Evolutionary conservation across 2,113 vertebrate genomes (phyloP).

Genomic region (Mastomys coucha): DNA sequence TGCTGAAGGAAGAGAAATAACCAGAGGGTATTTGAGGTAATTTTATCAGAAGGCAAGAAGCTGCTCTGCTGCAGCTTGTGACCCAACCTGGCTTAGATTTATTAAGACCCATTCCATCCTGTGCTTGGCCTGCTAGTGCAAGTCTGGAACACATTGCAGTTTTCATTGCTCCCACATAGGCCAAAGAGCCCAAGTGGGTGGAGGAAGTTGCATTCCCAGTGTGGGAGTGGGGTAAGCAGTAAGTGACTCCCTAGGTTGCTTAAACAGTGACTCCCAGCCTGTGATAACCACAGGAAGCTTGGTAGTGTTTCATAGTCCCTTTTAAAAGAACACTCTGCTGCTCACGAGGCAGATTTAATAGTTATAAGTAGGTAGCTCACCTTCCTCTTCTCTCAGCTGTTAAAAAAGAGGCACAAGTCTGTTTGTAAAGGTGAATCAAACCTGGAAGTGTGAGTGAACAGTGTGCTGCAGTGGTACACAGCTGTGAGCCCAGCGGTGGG

Average conservation of each 20-base stretch:
- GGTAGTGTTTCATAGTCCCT: conserved; percentile 45
- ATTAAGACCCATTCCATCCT: background rate
- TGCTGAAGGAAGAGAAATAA: conserved; percentile 3
- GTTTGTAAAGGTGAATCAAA: conserved; percentile 13
- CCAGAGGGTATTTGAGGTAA: background rate
- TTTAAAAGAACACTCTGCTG: conserved; percentile 43
- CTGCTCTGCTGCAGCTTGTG: background rate
- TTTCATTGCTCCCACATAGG: conserved; percentile 9
- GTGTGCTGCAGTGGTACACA: background rate
- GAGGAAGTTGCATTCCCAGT: conserved; percentile 12
- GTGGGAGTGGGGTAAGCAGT: conserved; percentile 13
- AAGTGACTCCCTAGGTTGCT: conserved; percentile 57
- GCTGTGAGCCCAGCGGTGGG: background rate
- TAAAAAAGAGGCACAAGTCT: background rate
- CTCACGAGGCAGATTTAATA: background rate
- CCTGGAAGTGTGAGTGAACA: conserved; percentile 37
- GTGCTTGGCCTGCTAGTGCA: background rate
- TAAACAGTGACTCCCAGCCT: conserved; percentile 75
- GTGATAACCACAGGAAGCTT: conserved; percentile 70
- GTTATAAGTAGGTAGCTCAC: background rate
- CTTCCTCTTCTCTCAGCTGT: background rate
- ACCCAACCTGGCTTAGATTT: background rate
- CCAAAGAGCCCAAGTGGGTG: conserved; percentile 66
- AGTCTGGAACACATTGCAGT: background rate
- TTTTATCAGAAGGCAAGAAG: conserved; percentile 41